These are phyloP conservation scores for Olivierus martensii DNA, from an alignment of 1,140 invertebrate genomes.

Conservation along the genomic window DNA sequence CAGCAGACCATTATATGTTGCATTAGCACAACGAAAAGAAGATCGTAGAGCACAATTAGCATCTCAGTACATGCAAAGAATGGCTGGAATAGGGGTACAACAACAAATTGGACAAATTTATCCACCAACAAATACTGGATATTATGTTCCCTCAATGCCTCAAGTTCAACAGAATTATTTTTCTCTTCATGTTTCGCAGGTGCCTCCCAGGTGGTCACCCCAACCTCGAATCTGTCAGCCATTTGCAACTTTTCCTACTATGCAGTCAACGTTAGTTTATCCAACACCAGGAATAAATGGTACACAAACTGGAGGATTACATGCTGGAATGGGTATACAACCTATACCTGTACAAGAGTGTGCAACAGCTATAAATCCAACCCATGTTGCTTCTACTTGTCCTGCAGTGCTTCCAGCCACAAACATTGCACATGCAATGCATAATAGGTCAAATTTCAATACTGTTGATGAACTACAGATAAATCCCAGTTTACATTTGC, in stretches of 20 bases:
- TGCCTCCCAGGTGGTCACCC: background rate
- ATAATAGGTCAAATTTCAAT: too few species aligned
- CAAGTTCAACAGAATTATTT: background rate
- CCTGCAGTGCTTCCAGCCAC: too few species aligned
- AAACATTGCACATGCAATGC: too few species aligned
- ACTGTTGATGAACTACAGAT: too few species aligned
- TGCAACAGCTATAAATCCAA: too few species aligned
- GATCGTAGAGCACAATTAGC: conserved; percentile 93
- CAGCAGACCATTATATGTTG: conserved; percentile 93
- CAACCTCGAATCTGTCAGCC: background rate
- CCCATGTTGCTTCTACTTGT: too few species aligned
- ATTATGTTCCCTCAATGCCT: background rate
- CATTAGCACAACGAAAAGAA: conserved; percentile 94
- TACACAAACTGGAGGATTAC: too few species aligned
- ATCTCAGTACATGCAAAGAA: conserved; percentile 93
- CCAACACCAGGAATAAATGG: too few species aligned
- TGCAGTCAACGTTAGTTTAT: background rate
- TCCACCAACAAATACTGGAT: background rate
- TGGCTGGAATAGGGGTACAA: conserved; percentile 47
- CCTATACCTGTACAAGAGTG: too few species aligned
- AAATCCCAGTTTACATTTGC: too few species aligned
- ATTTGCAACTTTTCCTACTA: background rate
- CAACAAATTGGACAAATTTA: conserved; percentile 1
- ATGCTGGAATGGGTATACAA: too few species aligned
- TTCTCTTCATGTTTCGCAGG: background rate